Evolutionary conservation across 2,888 invertebrate genomes (phyloP), one percentile per base, ranked within the genome.

Genomic region (Sphaerophoria rueppellii): DNA sequence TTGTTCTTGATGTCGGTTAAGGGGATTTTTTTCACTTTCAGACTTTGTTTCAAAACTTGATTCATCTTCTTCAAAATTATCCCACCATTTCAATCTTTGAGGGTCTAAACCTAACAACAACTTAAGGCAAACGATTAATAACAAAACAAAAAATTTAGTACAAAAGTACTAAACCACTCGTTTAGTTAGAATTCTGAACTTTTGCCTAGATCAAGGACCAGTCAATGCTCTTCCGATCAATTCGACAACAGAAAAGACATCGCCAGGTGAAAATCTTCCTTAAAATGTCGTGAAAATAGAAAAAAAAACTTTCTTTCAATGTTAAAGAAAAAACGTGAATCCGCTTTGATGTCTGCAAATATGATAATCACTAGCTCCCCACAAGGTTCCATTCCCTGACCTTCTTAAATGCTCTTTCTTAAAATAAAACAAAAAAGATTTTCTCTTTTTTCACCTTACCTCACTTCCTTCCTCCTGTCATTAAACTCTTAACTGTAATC

Each of bases 401-500:
- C 46, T 58, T 9, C 52, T 72, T 72, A 54, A 50, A n/a, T 24
- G n/a, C 37, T 58, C 52, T 61, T 40, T 43, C 14, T 9, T 6
- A 32, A 1, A 7, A 16, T 4, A 35, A 37, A 37, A 40, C 35
- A 37, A 52, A 12, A 12, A 11, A 14, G 9, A 67, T 70, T 54
- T 61, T 61, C 60, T 55, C 55, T 71, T 48, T 61, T 60, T 52
- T 32, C 43, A 65, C 37, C 6, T 46, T n/a, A 54, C 50, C 58
- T 50, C 69, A 52, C 43, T 57, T 69, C 69, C 69, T 72, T 74
- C 57, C 57, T 73, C 50, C 57, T 71, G 74, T 58, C 74, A 54
- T 70, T 82, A 74, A 63, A 73, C 82, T 74, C 82, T 57, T 55
- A 34, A 37, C 46, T 6, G 82, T 82, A 82, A 82, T 71, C 79